Conservation (phyloP, 2,113 vertebrate genomes). For the Clarias magur region DNA sequence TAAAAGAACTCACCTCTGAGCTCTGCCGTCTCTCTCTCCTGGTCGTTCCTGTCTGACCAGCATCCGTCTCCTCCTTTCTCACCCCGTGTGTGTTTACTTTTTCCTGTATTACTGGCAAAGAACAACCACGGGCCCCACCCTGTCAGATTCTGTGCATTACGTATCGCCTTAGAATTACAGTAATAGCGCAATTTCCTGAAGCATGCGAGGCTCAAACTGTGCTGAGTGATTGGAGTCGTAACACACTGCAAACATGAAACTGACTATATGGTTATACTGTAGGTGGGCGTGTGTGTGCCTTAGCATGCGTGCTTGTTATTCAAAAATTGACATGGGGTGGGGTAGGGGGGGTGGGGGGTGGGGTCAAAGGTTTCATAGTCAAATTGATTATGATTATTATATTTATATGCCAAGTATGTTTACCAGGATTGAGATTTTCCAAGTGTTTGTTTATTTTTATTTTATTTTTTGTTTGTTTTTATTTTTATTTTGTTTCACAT, state of each 20-base stretch:
- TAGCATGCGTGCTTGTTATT: neutral
- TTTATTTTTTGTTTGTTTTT: neutral
- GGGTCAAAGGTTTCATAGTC: neutral
- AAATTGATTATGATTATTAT: neutral
- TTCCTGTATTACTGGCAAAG: constrained; percentile 47
- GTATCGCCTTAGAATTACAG: neutral
- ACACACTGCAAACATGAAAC: neutral
- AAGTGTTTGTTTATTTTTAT: neutral
- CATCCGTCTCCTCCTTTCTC: neutral
- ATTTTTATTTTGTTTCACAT: neutral
- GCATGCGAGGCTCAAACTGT: neutral
- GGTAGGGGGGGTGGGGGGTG: accelerated
- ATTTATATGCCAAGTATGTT: neutral
- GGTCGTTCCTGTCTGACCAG: neutral
- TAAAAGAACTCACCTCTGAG: constrained; percentile 1
- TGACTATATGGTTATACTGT: neutral
- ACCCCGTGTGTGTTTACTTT: neutral
- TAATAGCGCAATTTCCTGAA: neutral
- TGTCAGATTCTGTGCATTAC: constrained; percentile 15
- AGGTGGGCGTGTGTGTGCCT: neutral
- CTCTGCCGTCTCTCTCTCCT: neutral
- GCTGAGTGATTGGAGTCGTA: neutral
- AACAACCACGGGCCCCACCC: constrained; percentile 61
- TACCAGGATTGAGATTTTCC: neutral
- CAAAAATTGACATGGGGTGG: neutral